These are phyloP conservation scores for Jordanella pulchra DNA, from an alignment of 2,797 vertebrate species.

Conservation along the genomic window DNA sequence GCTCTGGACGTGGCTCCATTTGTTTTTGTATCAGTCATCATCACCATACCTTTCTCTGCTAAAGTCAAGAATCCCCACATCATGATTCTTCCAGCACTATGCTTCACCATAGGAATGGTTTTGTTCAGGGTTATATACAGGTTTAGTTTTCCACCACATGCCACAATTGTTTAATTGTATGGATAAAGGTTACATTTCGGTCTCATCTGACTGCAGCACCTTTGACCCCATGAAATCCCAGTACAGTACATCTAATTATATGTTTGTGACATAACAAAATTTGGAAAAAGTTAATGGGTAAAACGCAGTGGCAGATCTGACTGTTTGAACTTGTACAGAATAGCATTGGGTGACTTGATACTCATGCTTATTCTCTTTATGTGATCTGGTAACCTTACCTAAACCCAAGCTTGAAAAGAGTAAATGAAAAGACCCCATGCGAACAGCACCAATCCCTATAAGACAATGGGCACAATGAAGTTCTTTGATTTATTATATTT, in stretches of 20 bases:
- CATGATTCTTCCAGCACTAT: background rate
- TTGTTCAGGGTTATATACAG: background rate
- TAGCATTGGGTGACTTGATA: background rate
- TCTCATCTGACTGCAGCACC: background rate
- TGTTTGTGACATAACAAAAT: background rate
- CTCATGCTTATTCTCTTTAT: background rate
- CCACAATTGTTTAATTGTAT: background rate
- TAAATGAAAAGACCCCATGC: constrained; percentile 12
- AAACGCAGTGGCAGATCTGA: background rate
- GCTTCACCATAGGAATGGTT: background rate
- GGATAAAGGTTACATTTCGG: background rate
- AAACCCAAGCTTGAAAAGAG: background rate
- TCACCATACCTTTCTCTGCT: background rate
- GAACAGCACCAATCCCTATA: constrained; percentile 14
- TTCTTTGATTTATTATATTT: constrained; percentile 67
- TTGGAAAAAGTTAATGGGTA: background rate
- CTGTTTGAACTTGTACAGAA: background rate
- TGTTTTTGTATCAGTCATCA: background rate
- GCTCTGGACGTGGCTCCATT: background rate
- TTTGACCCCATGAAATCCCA: background rate
- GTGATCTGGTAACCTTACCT: background rate
- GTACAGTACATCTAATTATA: background rate
- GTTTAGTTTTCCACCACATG: no score
- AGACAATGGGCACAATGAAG: constrained; percentile 22
- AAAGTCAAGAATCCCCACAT: background rate